A percentile compares a stretch with the other conserved stretches of the same genome.
Evolutionary conservation across 2,888 invertebrate species (phyloP).

Genomic region (Luffia ferchaultella): DNA sequence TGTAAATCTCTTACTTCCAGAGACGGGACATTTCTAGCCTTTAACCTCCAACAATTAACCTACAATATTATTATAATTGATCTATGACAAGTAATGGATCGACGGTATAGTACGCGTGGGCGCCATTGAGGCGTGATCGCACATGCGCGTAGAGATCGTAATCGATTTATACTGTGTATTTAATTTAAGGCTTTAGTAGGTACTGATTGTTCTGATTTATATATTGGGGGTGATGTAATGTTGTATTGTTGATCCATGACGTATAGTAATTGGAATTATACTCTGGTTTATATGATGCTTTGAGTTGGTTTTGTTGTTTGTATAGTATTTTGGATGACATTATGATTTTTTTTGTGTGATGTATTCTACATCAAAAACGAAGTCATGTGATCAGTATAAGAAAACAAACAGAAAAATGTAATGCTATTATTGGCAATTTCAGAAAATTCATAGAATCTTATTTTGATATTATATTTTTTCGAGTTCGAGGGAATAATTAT

Average conservation of each 20-base stretch:
- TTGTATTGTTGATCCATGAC: background rate
- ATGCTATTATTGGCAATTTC: too few species aligned
- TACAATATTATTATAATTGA: background rate
- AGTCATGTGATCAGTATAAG: too few species aligned
- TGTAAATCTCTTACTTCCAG: too few species aligned
- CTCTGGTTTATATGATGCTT: conserved; percentile 11
- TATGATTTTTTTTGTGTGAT: too few species aligned
- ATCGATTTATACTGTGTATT: conserved; percentile 49
- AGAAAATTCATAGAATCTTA: too few species aligned
- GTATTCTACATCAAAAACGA: too few species aligned
- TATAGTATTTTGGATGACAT: too few species aligned
- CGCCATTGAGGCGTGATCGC: conserved; percentile 54
- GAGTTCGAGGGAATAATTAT: too few species aligned
- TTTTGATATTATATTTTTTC: too few species aligned
- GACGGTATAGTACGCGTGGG: conserved; percentile 54
- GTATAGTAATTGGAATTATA: background rate
- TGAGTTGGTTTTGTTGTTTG: too few species aligned
- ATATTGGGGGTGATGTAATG: background rate
- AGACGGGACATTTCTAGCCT: background rate
- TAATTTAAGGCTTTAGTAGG: conserved; percentile 25
- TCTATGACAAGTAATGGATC: conserved; percentile 35
- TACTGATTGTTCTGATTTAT: background rate
- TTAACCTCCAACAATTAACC: background rate
- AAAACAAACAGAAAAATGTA: too few species aligned
- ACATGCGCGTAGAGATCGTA: conserved; percentile 49